Percentiles rank a stretch among this genome's conserved stretches.
Evolutionary conservation across 2,888 invertebrate species (phyloP).

Genomic region (Trichogramma evanescens): DNA sequence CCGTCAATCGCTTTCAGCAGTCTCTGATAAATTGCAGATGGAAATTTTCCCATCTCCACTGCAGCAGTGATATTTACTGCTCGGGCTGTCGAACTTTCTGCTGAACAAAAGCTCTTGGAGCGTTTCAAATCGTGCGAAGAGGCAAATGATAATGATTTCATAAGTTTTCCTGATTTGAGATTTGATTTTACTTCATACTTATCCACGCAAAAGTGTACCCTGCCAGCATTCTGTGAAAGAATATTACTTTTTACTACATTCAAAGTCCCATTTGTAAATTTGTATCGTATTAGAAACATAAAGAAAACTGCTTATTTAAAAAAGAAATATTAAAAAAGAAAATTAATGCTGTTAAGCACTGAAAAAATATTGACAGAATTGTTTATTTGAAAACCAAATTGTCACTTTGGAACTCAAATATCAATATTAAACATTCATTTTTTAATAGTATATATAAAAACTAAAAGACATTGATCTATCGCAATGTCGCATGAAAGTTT

Average conservation of each 20-base stretch:
- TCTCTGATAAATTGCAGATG: conserved; percentile 65
- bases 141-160: conserved; percentile 43
- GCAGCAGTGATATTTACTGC: conserved; percentile 54
- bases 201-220: conserved; percentile 41
- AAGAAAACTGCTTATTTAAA: too few species aligned
- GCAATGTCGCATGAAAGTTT: too few species aligned
- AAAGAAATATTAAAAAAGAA: too few species aligned
- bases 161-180: conserved; percentile 39
- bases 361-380: too few species aligned
- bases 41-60: conserved; percentile 69
- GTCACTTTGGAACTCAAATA: too few species aligned
- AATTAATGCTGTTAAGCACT: too few species aligned
- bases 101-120: conserved; percentile 74
- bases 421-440: too few species aligned
- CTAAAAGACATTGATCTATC: too few species aligned
- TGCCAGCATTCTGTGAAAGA: conserved; percentile 30
- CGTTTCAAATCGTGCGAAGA: conserved; percentile 59
- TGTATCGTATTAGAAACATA: too few species aligned
- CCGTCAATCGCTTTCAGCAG: conserved; percentile 70
- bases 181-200: conserved; percentile 26
- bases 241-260: background rate
- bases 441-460: too few species aligned
- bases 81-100: conserved; percentile 61
- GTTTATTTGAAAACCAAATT: too few species aligned
- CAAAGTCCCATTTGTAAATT: too few species aligned